Conservation (phyloP, 1,140 invertebrate genomes). For the Elymnias hypermnestra region DNA sequence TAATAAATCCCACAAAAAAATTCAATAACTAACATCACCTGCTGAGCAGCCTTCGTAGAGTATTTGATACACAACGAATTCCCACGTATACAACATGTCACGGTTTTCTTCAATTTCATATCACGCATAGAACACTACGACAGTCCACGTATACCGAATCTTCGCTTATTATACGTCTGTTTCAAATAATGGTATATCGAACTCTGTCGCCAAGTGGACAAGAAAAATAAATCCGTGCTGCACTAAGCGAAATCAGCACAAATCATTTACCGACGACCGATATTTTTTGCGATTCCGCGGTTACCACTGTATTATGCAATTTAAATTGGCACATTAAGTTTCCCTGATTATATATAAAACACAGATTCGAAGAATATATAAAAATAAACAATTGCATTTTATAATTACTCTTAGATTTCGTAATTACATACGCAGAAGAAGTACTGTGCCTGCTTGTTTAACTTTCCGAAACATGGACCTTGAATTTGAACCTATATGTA, state of each 20-base stretch:
- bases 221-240: conserved; percentile 42
- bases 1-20: background rate
- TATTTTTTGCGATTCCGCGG: conserved; percentile 43
- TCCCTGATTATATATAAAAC: conserved; percentile 9
- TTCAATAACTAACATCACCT: conserved; percentile 29
- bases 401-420: background rate
- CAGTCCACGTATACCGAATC: conserved; percentile 28
- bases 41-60: conserved; percentile 43
- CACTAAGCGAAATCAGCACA: conserved; percentile 47
- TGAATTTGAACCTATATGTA: too few relatives aligned
- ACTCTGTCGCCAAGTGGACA: conserved; percentile 41
- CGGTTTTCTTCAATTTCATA: conserved; percentile 66
- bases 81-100: conserved; percentile 56
- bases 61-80: conserved; percentile 50
- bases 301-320: conserved; percentile 33
- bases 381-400: background rate
- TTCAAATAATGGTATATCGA: conserved; percentile 40
- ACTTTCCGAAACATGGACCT: too few relatives aligned
- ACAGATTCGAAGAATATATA: conserved; percentile 3
- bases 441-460: too few relatives aligned
- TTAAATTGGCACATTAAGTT: conserved; percentile 37
- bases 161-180: conserved; percentile 37
- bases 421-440: too few relatives aligned
- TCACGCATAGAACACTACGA: conserved; percentile 29
- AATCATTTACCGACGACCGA: conserved; percentile 56